A percentile compares a stretch with the other conserved stretches of the same genome.
phyloP scores from a whole-genome alignment of 2,797 vertebrate species.

The Malurus splendens region DNA sequence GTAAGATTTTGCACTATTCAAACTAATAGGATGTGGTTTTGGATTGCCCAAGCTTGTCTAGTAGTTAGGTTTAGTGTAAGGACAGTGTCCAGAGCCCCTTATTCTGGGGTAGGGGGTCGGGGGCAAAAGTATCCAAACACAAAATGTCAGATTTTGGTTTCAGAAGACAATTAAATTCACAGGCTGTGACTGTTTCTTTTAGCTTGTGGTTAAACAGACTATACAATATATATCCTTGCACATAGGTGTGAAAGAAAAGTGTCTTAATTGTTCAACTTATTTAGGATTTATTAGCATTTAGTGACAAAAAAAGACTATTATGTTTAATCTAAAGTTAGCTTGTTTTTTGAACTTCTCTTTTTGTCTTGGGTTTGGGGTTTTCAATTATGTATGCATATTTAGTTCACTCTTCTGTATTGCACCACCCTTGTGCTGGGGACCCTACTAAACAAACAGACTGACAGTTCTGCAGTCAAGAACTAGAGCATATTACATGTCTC shows the following conservation, averaged over 20 bases:
- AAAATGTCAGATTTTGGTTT: not conserved
- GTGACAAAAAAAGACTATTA: not conserved
- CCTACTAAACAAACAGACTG: not conserved
- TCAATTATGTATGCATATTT: not conserved
- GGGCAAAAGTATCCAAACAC: not conserved
- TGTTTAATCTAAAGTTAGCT: not conserved
- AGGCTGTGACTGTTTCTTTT: not conserved
- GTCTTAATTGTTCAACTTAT: not conserved
- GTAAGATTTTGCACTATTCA: not conserved
- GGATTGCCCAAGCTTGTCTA: not conserved
- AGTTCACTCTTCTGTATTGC: not conserved
- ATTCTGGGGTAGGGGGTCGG: fast-evolving
- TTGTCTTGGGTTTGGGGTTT: not conserved
- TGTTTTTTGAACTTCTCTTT: not conserved
- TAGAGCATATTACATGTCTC: not conserved
- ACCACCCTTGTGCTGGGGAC: fast-evolving
- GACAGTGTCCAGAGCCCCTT: not conserved
- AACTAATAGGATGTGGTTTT: not conserved
- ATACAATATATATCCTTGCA: not conserved
- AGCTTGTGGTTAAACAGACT: not conserved
- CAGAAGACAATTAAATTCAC: not conserved
- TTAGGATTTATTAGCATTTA: not conserved
- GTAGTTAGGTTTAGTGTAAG: not conserved
- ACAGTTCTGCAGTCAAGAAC: not conserved
- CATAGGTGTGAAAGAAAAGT: not conserved